Percentiles rank a stretch among this genome's conserved stretches.
Evolutionary conservation across 2,888 invertebrate species (phyloP).

Genomic region (Beris chalybata): DNA sequence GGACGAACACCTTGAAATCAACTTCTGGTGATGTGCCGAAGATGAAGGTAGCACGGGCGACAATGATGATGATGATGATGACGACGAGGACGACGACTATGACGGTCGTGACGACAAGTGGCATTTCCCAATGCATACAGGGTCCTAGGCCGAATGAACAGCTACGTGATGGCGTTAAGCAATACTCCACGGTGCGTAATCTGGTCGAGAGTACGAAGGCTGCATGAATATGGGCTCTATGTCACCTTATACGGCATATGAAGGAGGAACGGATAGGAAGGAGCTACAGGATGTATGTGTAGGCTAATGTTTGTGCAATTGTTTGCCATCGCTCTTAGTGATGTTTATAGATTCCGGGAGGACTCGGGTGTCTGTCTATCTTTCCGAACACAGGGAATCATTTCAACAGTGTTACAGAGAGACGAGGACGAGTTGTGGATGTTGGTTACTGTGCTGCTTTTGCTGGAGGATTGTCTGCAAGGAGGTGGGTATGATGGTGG

Average conservation of each 20-base stretch:
- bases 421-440: not conserved
- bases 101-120: not conserved
- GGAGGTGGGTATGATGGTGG: not conserved
- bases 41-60: conserved; percentile 20
- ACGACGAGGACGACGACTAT: too few relatives aligned
- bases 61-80: conserved; percentile 9
- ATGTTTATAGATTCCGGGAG: conserved; percentile 30
- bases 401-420: not conserved
- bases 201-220: conserved; percentile 27
- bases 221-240: conserved; percentile 2
- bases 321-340: conserved; percentile 9
- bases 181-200: conserved; percentile 28
- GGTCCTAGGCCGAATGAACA: not conserved
- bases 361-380: conserved; percentile 32
- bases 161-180: conserved; percentile 33
- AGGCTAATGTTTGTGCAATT: conserved; percentile 26
- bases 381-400: conserved; percentile 5
- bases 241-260: conserved; percentile 17
- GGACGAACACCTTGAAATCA: conserved; percentile 6
- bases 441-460: not conserved
- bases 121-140: too few relatives aligned
- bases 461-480: not conserved
- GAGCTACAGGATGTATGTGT: conserved; percentile 15
- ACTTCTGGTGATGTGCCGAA: conserved; percentile 21
- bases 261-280: too few relatives aligned